Evolutionary conservation across 1,140 invertebrate species (phyloP).

Genomic region (Aphelinus atriplicis): DNA sequence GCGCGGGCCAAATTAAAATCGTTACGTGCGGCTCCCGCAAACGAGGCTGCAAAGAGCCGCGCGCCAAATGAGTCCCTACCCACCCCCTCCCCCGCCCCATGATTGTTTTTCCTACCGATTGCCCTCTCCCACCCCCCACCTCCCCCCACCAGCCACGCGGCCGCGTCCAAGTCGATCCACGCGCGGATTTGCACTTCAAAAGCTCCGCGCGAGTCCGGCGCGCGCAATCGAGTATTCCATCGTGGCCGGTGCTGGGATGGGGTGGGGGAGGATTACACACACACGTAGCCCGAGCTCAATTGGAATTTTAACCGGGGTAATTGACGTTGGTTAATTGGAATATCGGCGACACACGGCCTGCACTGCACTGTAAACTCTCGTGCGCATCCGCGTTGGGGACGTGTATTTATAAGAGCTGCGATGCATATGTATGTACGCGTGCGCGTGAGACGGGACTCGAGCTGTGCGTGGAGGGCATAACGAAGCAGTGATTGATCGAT

Average conservation of each 20-base stretch:
- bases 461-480: too few relatives aligned
- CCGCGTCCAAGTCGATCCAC: conserved; percentile 19
- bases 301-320: conserved; percentile 33
- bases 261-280: neutral
- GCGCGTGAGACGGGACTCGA: too few relatives aligned
- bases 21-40: conserved; percentile 30
- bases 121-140: conserved; percentile 36
- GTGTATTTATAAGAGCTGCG: too few relatives aligned
- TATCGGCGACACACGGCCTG: neutral
- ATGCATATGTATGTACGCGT: too few relatives aligned
- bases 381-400: too few relatives aligned
- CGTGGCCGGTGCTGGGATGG: neutral
- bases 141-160: neutral
- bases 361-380: too few relatives aligned
- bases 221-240: conserved; percentile 23
- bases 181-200: conserved; percentile 58
- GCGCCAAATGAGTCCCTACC: conserved; percentile 56
- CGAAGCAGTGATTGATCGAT: too few relatives aligned
- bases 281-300: conserved; percentile 8
- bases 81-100: conserved; percentile 40
- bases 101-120: conserved; percentile 61
- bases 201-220: conserved; percentile 28
- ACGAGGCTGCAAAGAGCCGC: conserved; percentile 38
- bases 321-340: conserved; percentile 27
- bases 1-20: conserved; percentile 37